Evolutionary conservation across 2,113 vertebrate genomes (phyloP).

Genomic region (Callionymus lyra): DNA sequence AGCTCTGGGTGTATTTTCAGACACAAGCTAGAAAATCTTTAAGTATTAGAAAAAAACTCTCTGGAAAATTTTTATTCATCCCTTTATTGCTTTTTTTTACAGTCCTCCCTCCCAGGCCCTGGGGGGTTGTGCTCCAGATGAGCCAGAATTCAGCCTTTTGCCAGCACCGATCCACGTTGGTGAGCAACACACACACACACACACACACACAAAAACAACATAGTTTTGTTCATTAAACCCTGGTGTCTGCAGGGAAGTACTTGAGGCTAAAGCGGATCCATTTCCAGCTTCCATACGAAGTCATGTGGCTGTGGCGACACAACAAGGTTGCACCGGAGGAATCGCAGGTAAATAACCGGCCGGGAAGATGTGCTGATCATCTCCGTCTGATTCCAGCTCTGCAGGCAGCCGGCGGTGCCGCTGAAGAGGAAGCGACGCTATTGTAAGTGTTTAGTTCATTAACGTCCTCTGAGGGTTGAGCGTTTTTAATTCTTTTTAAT

Average conservation of each 20-base stretch:
- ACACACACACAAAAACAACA: not conserved
- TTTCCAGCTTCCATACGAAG: constrained; percentile 95
- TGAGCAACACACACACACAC: constrained; percentile 57
- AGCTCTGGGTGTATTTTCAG: too few species aligned
- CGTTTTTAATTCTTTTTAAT: not conserved
- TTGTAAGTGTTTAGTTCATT: constrained; percentile 70
- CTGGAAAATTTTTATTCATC: too few species aligned
- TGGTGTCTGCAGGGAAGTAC: constrained; percentile 79
- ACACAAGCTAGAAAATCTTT: too few species aligned
- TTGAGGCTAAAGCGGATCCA: constrained; percentile 89
- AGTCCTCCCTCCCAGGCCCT: constrained; percentile 81
- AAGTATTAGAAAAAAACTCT: too few species aligned
- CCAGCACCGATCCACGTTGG: constrained; percentile 93
- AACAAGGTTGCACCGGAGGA: constrained; percentile 75
- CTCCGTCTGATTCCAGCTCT: constrained; percentile 64
- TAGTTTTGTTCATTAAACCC: constrained; percentile 2
- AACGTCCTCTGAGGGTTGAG: not conserved
- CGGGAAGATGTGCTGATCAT: constrained; percentile 9
- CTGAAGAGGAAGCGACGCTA: constrained; percentile 91
- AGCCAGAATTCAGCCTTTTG: constrained; percentile 79
- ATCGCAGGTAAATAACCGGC: not conserved
- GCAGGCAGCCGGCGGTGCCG: constrained; percentile 85
- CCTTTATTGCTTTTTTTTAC: constrained; percentile 3
- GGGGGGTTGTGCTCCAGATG: constrained; percentile 77
- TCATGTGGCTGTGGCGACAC: constrained; percentile 93